Base-by-base conservation (phyloP, 2,888 invertebrate genomes). In the Sphinx pinastri region DNA sequence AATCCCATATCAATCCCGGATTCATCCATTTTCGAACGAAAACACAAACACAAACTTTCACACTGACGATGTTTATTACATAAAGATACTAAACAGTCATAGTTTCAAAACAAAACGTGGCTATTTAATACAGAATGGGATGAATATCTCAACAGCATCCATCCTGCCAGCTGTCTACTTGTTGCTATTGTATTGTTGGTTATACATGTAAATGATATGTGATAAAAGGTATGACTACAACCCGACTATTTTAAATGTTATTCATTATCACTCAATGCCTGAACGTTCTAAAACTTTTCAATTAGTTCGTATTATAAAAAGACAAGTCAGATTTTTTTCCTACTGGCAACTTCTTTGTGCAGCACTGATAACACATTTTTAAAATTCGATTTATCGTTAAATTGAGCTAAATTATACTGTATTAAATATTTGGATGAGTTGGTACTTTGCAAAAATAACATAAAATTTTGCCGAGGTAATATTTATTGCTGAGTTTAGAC, bases 1-100 rank as follows among this genome's bases (percentile, higher is more conserved):
- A 95, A 95, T 74, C 94, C 95, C 94, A 95, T 94, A 82, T 95
- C 95, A 79, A 95, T 95, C 76, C 95, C 95, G 79, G 95, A 95
- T 87, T 95, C 95, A 88, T 95, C 95, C 95, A 95, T 95, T 85
- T 86, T 91, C 78, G 72, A 83, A 82, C 81, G 81, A 78, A 81
- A 84, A 81, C 90, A 89, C 89, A 84, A 85, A 83, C 89, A 88
- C 85, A 79, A 85, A 85, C 88, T 82, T 85, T 87, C 83, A 79
- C 93, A 92, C 91, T 84, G 75, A 77, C 77, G 81, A 80, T 79
- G 76, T 80, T 74, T 78, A 73, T 81, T 81, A 77, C 76, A 79
- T 76, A 77, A 75, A 75, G 76, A 80, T 79, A 77, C 79, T 81
- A 83, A 79, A 83, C 75, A 82, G 77, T 80, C 90, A 91, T 71